Evolutionary conservation across 2,797 vertebrate genomes (phyloP), one percentile per base, ranked within the genome.

Genomic region (Rhadinocentrus ornatus): DNA sequence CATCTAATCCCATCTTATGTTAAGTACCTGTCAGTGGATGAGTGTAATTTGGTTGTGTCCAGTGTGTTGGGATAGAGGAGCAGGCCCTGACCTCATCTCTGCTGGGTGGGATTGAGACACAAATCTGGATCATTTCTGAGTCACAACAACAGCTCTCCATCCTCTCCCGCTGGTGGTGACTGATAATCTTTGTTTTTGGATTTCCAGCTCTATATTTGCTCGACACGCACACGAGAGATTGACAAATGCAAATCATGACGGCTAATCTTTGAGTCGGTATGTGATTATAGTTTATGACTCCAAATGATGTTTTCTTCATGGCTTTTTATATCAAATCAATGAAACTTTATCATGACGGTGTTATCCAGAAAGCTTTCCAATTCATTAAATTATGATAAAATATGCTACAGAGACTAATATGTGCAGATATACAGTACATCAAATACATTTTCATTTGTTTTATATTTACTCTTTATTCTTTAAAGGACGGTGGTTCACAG

Each of bases 151-250:
- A 83, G 68, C 80, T 81, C 60, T 13, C 86, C 62, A 65, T 48
- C 56, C 53, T 77, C 41, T 15, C 46, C 68, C 75, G 79, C 69
- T 59, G 80, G 32, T 78, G 50, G 78, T 56, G 73, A 86, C 80
- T 69, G 76, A 79, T 90, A 86, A 89, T 92, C 88, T 91, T 68
- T 83, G 75, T 74, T 83, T 87, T 79, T 89, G 88, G 83, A 81
- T 78, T 34, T 78, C 81, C 63, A 77, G 73, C 80, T 88, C 15
- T 71, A 69, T 79, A 72, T 86, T 74, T 61, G n/a, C 58, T 72
- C 62, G 9, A 3, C 29, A 62, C 22, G 11, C 34, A 29, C 52
- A 53, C 9, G 27, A 34, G 22, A 41, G 18, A 26, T 62, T 54
- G 48, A 74, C 20, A 73, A 76, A 69, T 37, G 46, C 22, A 15